phyloP scores from a whole-genome alignment of 2,113 vertebrate species.

The Pandion haliaetus region DNA sequence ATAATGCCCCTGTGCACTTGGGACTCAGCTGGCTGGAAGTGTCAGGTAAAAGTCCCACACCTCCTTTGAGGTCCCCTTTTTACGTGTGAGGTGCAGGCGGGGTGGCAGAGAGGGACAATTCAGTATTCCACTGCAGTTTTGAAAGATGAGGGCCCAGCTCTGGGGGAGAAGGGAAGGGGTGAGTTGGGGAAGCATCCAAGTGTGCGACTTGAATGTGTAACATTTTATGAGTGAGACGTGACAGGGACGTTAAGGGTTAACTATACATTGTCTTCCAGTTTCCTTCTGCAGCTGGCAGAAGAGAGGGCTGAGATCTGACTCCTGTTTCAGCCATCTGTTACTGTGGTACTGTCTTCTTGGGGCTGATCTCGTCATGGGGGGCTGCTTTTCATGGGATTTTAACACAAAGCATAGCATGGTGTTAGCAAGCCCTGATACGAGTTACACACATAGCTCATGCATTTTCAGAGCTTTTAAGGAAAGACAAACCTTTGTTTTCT shows the following conservation, averaged over 20 bases:
- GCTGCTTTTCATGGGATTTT: not conserved
- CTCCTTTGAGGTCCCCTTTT: not conserved
- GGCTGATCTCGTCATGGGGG: not conserved
- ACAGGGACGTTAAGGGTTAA: not conserved
- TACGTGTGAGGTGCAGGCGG: not conserved
- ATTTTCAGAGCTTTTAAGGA: not conserved
- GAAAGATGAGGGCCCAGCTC: not conserved
- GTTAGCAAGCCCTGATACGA: not conserved
- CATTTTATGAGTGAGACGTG: not conserved
- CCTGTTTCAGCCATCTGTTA: not conserved
- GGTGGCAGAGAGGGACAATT: not conserved
- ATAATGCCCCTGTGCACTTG: not conserved
- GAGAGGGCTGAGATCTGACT: not conserved
- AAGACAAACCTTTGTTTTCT: not conserved
- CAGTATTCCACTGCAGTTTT: not conserved
- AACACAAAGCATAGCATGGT: not conserved
- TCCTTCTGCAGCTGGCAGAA: not conserved
- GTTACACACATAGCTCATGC: not conserved
- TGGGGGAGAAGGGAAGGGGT: not conserved
- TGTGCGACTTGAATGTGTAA: rapidly evolving
- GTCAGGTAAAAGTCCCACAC: not conserved
- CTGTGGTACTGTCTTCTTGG: not conserved
- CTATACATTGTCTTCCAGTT: not conserved
- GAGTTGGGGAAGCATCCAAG: not conserved
- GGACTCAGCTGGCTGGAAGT: not conserved